phyloP scores from a whole-genome alignment of 2,113 vertebrate genomes.

The Xenus cinereus region DNA sequence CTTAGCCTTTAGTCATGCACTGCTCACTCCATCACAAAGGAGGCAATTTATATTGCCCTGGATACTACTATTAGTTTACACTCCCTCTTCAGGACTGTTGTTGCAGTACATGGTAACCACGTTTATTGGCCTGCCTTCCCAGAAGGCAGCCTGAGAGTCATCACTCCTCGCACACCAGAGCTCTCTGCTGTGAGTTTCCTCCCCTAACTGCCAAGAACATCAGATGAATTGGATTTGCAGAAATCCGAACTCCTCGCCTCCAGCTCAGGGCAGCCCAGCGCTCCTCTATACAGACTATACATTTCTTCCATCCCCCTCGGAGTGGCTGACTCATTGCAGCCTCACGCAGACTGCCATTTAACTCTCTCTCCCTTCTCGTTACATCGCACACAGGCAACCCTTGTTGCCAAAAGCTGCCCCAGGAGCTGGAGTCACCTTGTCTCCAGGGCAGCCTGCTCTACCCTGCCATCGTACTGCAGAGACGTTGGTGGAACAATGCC shows the following conservation, averaged over 20 bases:
- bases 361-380: neutral
- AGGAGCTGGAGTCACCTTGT: neutral
- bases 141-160: conserved; percentile 31
- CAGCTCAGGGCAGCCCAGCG: neutral
- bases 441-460: neutral
- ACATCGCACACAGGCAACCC: neutral
- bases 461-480: neutral
- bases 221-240: conserved; percentile 55
- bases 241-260: neutral
- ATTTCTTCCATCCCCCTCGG: neutral
- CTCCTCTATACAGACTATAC: conserved; percentile 11
- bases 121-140: conserved; percentile 2
- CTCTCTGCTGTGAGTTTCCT: conserved; percentile 36
- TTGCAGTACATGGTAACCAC: conserved; percentile 7
- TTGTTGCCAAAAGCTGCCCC: neutral
- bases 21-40: neutral
- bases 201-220: conserved; percentile 48
- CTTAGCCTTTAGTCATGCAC: neutral
- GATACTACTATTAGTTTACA: neutral
- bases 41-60: neutral
- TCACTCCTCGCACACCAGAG: conserved; percentile 35
- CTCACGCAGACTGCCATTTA: neutral
- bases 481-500: fast-evolving
- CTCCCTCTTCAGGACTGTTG: conserved; percentile 33
- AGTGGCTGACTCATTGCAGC: conserved; percentile 25